These are phyloP conservation scores for Salticus scenicus DNA, from an alignment of 2,888 invertebrate species.

Conservation along the genomic window DNA sequence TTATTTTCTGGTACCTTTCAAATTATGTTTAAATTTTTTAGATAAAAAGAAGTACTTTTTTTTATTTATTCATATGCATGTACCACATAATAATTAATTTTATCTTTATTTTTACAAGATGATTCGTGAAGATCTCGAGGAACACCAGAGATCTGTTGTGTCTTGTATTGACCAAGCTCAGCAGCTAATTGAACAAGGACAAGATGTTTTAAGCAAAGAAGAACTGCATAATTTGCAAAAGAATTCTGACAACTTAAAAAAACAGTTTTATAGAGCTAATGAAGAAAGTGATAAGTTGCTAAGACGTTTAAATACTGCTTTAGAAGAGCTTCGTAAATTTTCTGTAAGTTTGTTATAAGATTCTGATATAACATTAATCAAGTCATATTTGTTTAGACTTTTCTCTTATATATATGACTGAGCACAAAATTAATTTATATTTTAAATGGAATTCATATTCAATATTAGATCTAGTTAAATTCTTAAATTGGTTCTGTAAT, in stretches of 20 bases:
- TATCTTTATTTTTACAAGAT: slow-evolving; percentile 78
- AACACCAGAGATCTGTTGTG: slow-evolving; percentile 87
- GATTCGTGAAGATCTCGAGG: slow-evolving; percentile 91
- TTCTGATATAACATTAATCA: background rate
- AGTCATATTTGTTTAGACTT: background rate
- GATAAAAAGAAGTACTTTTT: no score
- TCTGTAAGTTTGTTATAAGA: slow-evolving; percentile 50
- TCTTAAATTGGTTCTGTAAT: no score
- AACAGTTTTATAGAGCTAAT: slow-evolving; percentile 86
- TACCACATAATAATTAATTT: no score
- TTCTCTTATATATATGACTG: background rate
- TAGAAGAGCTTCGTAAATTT: slow-evolving; percentile 92
- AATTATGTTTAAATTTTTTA: no score
- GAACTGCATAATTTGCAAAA: slow-evolving; percentile 91
- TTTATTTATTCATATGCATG: no score
- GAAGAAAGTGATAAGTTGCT: slow-evolving; percentile 87
- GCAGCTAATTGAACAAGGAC: slow-evolving; percentile 90
- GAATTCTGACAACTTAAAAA: slow-evolving; percentile 87
- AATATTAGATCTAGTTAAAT: no score
- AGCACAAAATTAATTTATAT: no score
- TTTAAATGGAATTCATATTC: no score
- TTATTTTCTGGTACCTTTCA: no score
- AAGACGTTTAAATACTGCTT: slow-evolving; percentile 84
- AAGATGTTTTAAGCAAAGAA: slow-evolving; percentile 92
- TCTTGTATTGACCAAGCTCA: slow-evolving; percentile 92